Percentiles rank a stretch among this genome's conserved stretches.
Conservation (phyloP, 1,140 invertebrate species). For the Drosophila nigrodunni region DNA sequence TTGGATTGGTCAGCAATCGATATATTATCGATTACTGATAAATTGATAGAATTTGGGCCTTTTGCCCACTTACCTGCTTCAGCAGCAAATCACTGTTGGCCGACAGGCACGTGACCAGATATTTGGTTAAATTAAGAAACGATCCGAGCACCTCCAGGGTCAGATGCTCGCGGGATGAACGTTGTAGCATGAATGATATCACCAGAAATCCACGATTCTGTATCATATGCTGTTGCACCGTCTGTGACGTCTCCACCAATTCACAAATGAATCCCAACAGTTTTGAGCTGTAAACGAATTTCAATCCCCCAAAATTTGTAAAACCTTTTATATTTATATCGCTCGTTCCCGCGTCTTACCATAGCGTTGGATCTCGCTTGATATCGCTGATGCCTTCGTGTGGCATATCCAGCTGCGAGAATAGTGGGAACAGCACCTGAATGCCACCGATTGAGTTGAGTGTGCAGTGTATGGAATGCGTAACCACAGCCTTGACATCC, state of each 20-base stretch:
- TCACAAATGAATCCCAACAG: slow-evolving; percentile 98
- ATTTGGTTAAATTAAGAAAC: slow-evolving; percentile 97
- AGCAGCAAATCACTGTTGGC: slow-evolving; percentile 96
- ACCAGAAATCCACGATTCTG: slow-evolving; percentile 98
- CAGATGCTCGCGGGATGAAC: slow-evolving; percentile 96
- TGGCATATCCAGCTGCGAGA: slow-evolving; percentile 98
- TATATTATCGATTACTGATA: slow-evolving; percentile 2
- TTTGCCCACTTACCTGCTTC: slow-evolving; percentile 91
- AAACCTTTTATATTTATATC: not conserved
- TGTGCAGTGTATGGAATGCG: slow-evolving; percentile 99
- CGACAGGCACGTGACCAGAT: slow-evolving; percentile 96
- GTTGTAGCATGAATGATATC: slow-evolving; percentile 98
- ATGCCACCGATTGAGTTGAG: slow-evolving; percentile 99
- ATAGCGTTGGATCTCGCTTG: slow-evolving; percentile 93
- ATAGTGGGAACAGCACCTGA: slow-evolving; percentile 98
- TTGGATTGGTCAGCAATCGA: not conserved
- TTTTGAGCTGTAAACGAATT: slow-evolving; percentile 91
- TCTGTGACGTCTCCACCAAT: slow-evolving; percentile 97
- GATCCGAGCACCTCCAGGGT: slow-evolving; percentile 96
- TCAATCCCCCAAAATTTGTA: not conserved
- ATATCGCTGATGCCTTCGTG: slow-evolving; percentile 92
- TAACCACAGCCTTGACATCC: slow-evolving; percentile 99
- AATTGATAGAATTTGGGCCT: not conserved
- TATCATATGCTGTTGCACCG: slow-evolving; percentile 99
- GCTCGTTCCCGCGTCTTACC: slow-evolving; percentile 86